phyloP scores from a whole-genome alignment of 2,113 vertebrate species.

The Gulo gulo region DNA sequence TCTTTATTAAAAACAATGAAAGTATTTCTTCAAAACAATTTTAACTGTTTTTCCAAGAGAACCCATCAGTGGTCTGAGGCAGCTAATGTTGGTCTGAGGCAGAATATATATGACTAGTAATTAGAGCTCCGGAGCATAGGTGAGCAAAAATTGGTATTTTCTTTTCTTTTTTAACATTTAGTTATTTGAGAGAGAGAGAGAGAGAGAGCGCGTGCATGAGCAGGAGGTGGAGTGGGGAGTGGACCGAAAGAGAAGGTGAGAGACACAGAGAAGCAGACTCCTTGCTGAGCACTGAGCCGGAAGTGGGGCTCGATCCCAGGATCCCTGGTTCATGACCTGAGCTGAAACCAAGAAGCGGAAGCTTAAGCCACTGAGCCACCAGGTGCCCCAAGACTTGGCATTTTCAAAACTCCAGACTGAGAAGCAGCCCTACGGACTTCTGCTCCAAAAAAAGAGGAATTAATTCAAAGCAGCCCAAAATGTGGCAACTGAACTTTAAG shows the following conservation, averaged over 20 bases:
- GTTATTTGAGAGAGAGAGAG: background rate
- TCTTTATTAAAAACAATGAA: background rate
- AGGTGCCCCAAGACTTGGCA: background rate
- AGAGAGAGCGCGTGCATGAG: fast-evolving
- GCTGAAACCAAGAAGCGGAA: background rate
- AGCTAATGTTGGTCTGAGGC: background rate
- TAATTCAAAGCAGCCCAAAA: background rate
- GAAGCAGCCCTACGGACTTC: background rate
- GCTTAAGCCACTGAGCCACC: background rate
- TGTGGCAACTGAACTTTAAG: background rate
- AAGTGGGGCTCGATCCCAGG: background rate
- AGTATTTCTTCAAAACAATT: background rate
- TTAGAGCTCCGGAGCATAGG: background rate
- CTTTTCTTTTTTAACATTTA: background rate
- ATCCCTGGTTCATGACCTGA: background rate
- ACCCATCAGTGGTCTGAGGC: background rate
- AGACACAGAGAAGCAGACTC: background rate
- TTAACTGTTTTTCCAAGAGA: background rate
- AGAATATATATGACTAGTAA: background rate
- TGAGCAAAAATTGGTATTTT: background rate
- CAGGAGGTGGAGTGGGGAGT: background rate
- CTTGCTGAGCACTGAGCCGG: background rate
- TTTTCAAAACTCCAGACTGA: background rate
- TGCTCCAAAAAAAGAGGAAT: background rate
- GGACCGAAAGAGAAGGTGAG: background rate